A percentile compares a stretch with the other conserved stretches of the same genome.
These are phyloP conservation scores for Automeris io DNA, from an alignment of 2,888 invertebrate species.

Conservation along the genomic window DNA sequence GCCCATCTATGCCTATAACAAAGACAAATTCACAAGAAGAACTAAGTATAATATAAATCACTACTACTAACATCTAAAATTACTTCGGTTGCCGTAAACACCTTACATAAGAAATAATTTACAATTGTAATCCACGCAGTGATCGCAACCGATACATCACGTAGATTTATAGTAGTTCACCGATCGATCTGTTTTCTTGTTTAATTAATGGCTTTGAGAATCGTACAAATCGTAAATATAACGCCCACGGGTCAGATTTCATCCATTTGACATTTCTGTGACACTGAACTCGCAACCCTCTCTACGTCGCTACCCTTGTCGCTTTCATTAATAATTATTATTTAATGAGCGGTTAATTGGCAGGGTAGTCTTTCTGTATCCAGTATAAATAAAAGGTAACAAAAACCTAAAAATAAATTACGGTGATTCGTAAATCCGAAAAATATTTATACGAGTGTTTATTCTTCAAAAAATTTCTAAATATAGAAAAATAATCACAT, in stretches of 20 bases:
- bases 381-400: not conserved
- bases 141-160: conserved; percentile 71
- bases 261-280: conserved; percentile 27
- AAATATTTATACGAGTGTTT: not conserved
- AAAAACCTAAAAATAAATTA: not conserved
- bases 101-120: conserved; percentile 60
- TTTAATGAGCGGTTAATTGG: conserved; percentile 18
- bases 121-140: conserved; percentile 57
- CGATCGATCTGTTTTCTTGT: conserved; percentile 69
- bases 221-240: conserved; percentile 31
- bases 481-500: not conserved
- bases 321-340: conserved; percentile 17
- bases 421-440: not conserved
- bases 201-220: conserved; percentile 70
- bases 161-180: conserved; percentile 73
- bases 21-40: not conserved
- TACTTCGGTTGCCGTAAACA: conserved; percentile 28
- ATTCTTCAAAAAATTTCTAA: not conserved
- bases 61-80: conserved; percentile 23
- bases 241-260: conserved; percentile 27
- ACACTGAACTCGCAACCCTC: conserved; percentile 25
- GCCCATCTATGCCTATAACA: too few species aligned
- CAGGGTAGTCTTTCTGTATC: not conserved
- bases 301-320: conserved; percentile 10
- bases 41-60: too few species aligned